Conservation (phyloP, 2,797 vertebrate genomes). For the Megaceryle alcyon region DNA sequence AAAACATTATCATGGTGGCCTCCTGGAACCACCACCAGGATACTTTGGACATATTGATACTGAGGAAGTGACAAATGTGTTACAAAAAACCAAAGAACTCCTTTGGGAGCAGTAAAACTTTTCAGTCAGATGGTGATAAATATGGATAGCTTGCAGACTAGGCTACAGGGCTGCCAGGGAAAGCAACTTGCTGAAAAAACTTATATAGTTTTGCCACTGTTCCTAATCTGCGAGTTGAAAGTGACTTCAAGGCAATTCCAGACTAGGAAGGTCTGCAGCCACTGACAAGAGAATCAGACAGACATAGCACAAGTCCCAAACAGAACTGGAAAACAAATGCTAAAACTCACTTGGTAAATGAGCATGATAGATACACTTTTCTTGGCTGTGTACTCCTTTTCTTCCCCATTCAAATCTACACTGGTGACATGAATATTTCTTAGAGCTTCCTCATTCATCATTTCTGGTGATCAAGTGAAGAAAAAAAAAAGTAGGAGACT, state of each 20-base stretch:
- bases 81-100: not conserved
- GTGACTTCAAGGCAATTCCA: not conserved
- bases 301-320: not conserved
- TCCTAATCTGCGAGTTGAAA: not conserved
- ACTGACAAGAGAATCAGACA: not conserved
- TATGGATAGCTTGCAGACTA: not conserved
- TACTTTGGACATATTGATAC: not conserved
- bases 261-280: not conserved
- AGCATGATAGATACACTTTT: not conserved
- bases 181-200: not conserved
- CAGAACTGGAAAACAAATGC: not conserved
- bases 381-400: not conserved
- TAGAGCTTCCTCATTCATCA: not conserved
- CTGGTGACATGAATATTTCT: not conserved
- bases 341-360: constrained; percentile 2
- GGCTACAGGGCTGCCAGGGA: not conserved
- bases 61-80: not conserved
- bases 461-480: not conserved
- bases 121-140: not conserved
- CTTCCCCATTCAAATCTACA: not conserved
- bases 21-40: not conserved
- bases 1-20: not conserved
- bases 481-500: accelerated
- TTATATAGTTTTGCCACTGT: not conserved
- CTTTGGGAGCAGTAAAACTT: not conserved